Evolutionary conservation across 2,113 vertebrate species (phyloP).

Genomic region (Antigone vipio): DNA sequence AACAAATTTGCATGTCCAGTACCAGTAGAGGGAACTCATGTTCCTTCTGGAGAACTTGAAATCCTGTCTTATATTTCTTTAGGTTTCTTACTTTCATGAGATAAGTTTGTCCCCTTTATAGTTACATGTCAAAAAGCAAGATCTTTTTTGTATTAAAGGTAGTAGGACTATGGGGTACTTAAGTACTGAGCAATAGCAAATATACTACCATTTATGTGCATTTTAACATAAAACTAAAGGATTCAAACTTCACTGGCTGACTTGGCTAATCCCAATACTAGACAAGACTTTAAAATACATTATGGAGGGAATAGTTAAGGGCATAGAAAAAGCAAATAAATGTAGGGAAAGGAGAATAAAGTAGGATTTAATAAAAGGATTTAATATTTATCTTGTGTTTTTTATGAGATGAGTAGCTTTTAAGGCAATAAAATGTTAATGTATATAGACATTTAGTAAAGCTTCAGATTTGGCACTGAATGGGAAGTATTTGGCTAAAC

Average conservation of each 20-base stretch:
- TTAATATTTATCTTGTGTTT: not conserved
- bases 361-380: not conserved
- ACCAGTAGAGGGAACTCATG: not conserved
- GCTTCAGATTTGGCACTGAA: not conserved
- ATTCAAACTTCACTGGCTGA: not conserved
- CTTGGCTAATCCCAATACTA: not conserved
- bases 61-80: not conserved
- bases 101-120: not conserved
- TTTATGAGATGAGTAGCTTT: not conserved
- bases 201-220: not conserved
- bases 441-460: not conserved
- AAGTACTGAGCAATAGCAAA: not conserved
- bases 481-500: not conserved
- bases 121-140: not conserved
- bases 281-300: not conserved
- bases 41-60: not conserved
- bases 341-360: not conserved
- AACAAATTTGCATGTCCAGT: not conserved
- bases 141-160: not conserved
- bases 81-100: not conserved
- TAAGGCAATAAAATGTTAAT: not conserved
- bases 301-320: not conserved
- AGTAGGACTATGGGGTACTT: not conserved
- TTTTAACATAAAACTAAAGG: not conserved
- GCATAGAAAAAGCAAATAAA: not conserved